These are phyloP conservation scores for Laterallus jamaicensis DNA, from an alignment of 2,113 vertebrate genomes.

Conservation along the genomic window DNA sequence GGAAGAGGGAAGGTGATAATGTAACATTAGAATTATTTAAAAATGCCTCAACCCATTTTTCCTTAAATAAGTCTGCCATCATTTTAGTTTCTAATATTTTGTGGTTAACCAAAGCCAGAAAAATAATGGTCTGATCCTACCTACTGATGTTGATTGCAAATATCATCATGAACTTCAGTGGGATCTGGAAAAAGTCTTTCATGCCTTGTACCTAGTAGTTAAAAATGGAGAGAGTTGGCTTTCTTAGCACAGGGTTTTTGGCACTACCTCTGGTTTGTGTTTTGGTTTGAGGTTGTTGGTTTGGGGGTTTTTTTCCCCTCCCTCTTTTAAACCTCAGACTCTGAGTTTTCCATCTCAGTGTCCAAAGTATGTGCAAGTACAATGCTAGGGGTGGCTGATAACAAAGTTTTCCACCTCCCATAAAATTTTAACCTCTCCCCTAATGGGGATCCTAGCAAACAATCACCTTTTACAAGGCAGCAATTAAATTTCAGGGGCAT, in stretches of 20 bases:
- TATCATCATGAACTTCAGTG: neutral
- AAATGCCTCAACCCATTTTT: neutral
- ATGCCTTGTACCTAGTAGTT: neutral
- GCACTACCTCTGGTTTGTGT: neutral
- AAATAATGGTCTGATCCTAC: neutral
- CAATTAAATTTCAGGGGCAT: neutral
- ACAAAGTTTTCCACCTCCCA: neutral
- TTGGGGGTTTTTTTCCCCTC: neutral
- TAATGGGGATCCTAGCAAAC: neutral
- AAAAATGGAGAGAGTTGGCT: neutral
- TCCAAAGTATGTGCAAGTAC: neutral
- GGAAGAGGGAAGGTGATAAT: neutral
- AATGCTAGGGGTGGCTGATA: neutral
- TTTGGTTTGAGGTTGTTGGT: neutral
- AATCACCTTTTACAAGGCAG: neutral
- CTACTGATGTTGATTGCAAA: neutral
- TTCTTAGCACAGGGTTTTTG: neutral
- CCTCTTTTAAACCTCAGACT: neutral
- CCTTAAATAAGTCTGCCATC: neutral
- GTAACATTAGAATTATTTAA: neutral
- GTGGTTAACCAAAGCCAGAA: neutral
- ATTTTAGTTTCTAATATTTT: conserved; percentile 5
- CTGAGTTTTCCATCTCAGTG: neutral
- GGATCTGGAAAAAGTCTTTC: neutral
- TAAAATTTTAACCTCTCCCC: neutral